Evolutionary conservation across 1,140 invertebrate genomes (phyloP).

Genomic region (Drosophila punjabiensis): DNA sequence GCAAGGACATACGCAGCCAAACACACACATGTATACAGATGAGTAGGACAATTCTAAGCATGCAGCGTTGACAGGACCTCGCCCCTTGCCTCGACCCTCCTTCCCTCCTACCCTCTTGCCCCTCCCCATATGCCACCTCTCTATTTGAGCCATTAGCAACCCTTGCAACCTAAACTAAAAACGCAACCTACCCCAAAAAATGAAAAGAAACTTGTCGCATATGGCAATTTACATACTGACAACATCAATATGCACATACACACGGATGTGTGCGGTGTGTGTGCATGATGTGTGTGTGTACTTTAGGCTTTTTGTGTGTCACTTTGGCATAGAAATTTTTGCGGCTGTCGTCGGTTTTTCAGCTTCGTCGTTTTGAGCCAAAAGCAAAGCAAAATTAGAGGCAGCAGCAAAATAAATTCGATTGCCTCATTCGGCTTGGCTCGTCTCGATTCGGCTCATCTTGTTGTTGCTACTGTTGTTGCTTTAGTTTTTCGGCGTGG

Average conservation of each 20-base stretch:
- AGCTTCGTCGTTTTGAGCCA: constrained; percentile 34
- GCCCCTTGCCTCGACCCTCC: background rate
- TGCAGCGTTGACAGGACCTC: constrained; percentile 60
- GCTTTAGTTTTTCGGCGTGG: constrained; percentile 66
- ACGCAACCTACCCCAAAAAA: constrained; percentile 76
- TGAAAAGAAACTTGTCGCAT: constrained; percentile 62
- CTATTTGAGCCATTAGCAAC: constrained; percentile 59
- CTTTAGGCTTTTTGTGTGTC: constrained; percentile 72
- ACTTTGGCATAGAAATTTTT: constrained; percentile 79
- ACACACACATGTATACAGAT: constrained; percentile 34
- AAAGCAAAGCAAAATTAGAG: constrained; percentile 68
- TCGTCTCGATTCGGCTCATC: constrained; percentile 67
- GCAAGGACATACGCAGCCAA: constrained; percentile 78
- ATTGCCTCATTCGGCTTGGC: constrained; percentile 71
- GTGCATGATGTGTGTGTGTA: constrained; percentile 26
- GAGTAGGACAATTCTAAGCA: constrained; percentile 57
- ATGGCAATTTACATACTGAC: constrained; percentile 80
- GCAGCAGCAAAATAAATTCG: constrained; percentile 76
- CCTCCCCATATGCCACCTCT: background rate
- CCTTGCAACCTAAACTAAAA: constrained; percentile 62
- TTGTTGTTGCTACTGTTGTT: constrained; percentile 44
- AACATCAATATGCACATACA: constrained; percentile 58
- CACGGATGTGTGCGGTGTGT: background rate
- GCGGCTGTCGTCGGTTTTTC: constrained; percentile 69
- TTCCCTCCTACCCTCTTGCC: background rate